Evolutionary conservation across 2,113 vertebrate species (phyloP), one percentile per base, ranked within the genome.

Genomic region (Cariama cristata): DNA sequence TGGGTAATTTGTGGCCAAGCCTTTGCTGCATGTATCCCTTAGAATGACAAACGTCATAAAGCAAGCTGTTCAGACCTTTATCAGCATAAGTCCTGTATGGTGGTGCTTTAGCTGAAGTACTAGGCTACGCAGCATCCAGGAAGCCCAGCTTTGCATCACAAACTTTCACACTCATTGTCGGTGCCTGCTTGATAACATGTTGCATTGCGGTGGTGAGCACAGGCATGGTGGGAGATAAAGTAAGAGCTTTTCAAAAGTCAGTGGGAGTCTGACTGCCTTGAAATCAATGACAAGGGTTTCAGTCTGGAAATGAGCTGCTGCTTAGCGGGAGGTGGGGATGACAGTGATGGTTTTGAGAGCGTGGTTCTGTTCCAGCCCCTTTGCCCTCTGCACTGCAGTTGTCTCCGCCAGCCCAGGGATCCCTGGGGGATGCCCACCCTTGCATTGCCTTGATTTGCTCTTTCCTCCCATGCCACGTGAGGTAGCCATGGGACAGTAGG

Each of bases 111-210:
- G 35, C 50, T 64, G 58, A 71, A 47, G 20, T 38, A 27, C 5
- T 6, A 11, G 40, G 16, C 26, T 56, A 21, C 5, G 26, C 13
- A 88, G 52, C 49, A 64, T 6, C 53, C 67, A 64, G 58, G 32
- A 88, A 90, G 53, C 35, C 28, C 50, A 52, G 44, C 18, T 68
- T 35, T 86, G 67, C 9, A 33, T 47, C 71, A 27, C 58, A 79
- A 58, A 60, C 19, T 21, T 33, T 42, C 12, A 6, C 0, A 1
- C 16, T 80, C 16, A 6, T 10, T 42, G 38, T 18, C 0, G 0
- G 12, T 80, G 49, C 49, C 42, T 72, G 45, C 58, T 42, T 76
- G 84, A 47, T 47, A 55, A 80, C 0, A 0, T 22, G 60, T n/a
- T 67, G 32, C 52, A 23, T 40, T 17, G 71, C 0, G 0, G 50